Base-by-base conservation (phyloP, 2,888 invertebrate genomes). In the Dioctria linearis region DNA sequence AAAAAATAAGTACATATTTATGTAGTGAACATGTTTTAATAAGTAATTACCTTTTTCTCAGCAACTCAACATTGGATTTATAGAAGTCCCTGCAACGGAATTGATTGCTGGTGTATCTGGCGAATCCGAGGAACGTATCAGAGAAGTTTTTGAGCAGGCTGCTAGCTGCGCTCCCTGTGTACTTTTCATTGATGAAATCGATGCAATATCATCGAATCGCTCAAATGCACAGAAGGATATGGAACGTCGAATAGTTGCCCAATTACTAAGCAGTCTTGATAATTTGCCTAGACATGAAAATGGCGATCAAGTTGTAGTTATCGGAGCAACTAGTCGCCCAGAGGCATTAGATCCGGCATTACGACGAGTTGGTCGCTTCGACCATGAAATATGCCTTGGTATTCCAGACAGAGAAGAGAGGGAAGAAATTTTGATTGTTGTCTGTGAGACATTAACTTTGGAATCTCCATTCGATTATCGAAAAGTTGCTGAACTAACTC, bases 281-380 rank as follows among this genome's bases (percentile, higher is more conserved):
- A 94, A 84, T 86, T 87, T 88, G 85, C 91, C 85, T 88, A 88
- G 86, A 8, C 85, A 83, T 3, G 88, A 87, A 79, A 84, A 85
- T 54, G 88, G 87, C 0, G 88, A 88, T 73, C 87, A 87, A 25
- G 87, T 89, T 2, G 88, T 98, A 81, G 94, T 99, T 13, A 93
- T 99, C 85, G 99, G 97, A n/a, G 98, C 99, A 0, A 98, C 99
- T 51, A 98, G 96, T 87, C 92, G 96, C 81, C 96, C 97, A 0
- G 98, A 99, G 88, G 91, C 95, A 0, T 90, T 99, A 71, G 99
- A 99, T 89, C 96, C 98, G 40, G 96, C 97, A 6, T 89, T 99
- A 80, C 92, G 99, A 84, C 91, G 98, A 84, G 95, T 97, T 5
- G 98, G 98, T 2, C 92, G 98, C 54, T 97, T 99, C 86, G 98